Base-by-base conservation (phyloP, 2,797 vertebrate genomes). In the Garrulus glandarius region DNA sequence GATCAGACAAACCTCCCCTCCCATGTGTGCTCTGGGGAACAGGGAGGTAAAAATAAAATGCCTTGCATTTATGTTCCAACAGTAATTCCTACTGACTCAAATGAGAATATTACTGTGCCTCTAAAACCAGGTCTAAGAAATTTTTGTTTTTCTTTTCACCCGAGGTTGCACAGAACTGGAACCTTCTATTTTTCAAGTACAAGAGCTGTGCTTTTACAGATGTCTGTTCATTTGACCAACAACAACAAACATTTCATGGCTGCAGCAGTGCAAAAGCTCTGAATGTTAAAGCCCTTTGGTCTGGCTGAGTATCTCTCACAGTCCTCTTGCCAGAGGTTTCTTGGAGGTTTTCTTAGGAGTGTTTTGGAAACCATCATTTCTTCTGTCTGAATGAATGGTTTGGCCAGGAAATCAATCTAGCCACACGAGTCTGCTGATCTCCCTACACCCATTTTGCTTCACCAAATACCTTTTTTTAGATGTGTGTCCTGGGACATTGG, bases 311-410 rank as follows among this genome's bases (percentile, higher is more conserved):
- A 44, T 86, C 61, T 91, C 55, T 87, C 79, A 41, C 82, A 84
- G 59, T 53, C 67, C 18, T 86, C 16, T 81, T 94, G 92, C 95
- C 95, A 95, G 74, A 86, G 81, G 36, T 93, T 95, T 94, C 87
- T 96, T 79, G 70, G 84, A 96, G 95, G 23, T 92, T 94, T 87
- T 39, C 87, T 93, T 47, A 49, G 91, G 76, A 84, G 89, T 81
- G 92, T 93, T 92, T 94, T 92, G 91, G 87, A 93, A 96, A 95
- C 93, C 72, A 34, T 92, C 19, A 84, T 91, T 96, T 93, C 79
- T 96, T 77, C 92, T 89, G 65, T 69, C 95, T 92, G 87, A 91
- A 94, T 96, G 93, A 94, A 75, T 84, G 89, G 92, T 93, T 96
- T 95, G 96, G 92, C 89, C 92, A 86, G 95, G 95, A 95, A 96